A percentile compares a stretch with the other conserved stretches of the same genome.
These are phyloP conservation scores for Coilia nasus DNA, from an alignment of 2,797 vertebrate species.

Conservation along the genomic window DNA sequence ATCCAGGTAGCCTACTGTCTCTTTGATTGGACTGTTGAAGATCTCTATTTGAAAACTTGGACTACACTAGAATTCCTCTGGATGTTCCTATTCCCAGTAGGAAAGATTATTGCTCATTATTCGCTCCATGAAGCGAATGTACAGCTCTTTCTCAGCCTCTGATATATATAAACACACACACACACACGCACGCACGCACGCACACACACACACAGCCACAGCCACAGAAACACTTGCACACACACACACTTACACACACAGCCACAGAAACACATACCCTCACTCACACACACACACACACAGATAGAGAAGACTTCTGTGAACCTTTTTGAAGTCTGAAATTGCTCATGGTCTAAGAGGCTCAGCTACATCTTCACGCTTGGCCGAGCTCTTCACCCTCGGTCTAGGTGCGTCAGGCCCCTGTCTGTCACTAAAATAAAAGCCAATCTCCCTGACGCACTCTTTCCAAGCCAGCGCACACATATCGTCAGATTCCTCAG, in stretches of 20 bases:
- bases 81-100: constrained; percentile 16
- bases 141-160: constrained; percentile 7
- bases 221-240: neutral
- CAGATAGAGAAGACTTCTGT: neutral
- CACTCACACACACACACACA: neutral
- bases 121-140: constrained; percentile 8
- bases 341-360: constrained; percentile 24
- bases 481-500: neutral
- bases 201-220: constrained; percentile 11
- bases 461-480: constrained; percentile 25
- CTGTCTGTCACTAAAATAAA: constrained; percentile 28
- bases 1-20: neutral
- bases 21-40: neutral
- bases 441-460: constrained; percentile 23
- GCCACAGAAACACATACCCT: neutral
- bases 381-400: constrained; percentile 20
- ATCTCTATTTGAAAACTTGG: neutral
- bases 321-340: constrained; percentile 25
- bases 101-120: constrained; percentile 16
- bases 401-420: constrained; percentile 21
- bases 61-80: neutral
- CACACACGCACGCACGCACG: neutral
- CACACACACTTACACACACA: neutral
- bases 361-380: constrained; percentile 23
- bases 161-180: constrained; percentile 4